A percentile compares a stretch with the other conserved stretches of the same genome.
phyloP scores from a whole-genome alignment of 1,140 invertebrate species.

The Lethrus apterus region DNA sequence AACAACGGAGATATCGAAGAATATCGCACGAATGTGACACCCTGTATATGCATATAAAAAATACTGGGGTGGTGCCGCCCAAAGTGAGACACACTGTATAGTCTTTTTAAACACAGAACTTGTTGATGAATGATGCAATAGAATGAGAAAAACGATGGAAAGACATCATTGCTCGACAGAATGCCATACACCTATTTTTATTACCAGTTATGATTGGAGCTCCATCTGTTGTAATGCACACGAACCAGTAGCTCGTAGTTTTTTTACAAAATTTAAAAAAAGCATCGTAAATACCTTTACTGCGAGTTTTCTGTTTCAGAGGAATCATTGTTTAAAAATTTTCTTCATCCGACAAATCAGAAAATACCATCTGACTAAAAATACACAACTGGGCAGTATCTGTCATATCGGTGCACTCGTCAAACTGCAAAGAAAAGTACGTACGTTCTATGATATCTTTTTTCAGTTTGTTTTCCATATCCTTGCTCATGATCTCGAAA shows the following conservation, averaged over 20 bases:
- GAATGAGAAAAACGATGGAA: conserved; percentile 12
- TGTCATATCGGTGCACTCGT: conserved; percentile 29
- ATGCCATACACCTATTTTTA: conserved; percentile 17
- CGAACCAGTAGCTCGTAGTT: conserved; percentile 8
- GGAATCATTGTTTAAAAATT: conserved; percentile 17
- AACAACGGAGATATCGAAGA: too few species aligned
- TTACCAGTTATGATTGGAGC: conserved; percentile 14
- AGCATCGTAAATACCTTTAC: conserved; percentile 9
- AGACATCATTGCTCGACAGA: conserved; percentile 16
- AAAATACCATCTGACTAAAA: conserved; percentile 29
- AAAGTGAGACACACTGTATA: neutral
- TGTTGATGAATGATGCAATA: conserved; percentile 20
- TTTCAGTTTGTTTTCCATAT: conserved; percentile 16
- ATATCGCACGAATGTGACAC: too few species aligned
- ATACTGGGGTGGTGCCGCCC: too few species aligned
- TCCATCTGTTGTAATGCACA: conserved; percentile 12
- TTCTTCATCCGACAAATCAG: conserved; percentile 28
- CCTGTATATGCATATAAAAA: too few species aligned
- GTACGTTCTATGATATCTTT: conserved; percentile 10
- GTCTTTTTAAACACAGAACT: conserved; percentile 16
- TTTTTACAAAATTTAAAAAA: conserved; percentile 16
- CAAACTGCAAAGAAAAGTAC: conserved; percentile 19
- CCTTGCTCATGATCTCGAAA: conserved; percentile 14
- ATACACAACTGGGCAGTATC: conserved; percentile 28
- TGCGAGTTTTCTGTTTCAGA: conserved; percentile 13